Percentiles rank a stretch among this genome's conserved stretches.
Conservation (phyloP, 2,888 invertebrate genomes). For the Stegana nigrithorax region DNA sequence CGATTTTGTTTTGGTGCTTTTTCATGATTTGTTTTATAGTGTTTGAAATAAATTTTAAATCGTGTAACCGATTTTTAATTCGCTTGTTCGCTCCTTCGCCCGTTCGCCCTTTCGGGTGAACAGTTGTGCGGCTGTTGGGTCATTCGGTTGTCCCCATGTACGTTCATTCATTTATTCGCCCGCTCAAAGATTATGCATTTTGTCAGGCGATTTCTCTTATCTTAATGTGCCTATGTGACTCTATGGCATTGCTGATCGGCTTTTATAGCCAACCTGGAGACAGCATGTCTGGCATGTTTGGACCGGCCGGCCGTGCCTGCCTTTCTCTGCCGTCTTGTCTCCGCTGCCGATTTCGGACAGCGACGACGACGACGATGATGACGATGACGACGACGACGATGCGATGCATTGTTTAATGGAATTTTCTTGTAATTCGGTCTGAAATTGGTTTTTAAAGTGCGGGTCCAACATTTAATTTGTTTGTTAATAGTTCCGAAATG, state of each 20-base stretch:
- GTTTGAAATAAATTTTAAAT: constrained; percentile 53
- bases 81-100: no score
- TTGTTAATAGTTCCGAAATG: constrained; percentile 57
- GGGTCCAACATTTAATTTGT: constrained; percentile 61
- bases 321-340: no score
- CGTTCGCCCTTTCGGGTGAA: no score
- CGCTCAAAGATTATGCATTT: constrained; percentile 65
- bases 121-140: no score
- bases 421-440: constrained; percentile 58
- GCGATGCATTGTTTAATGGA: constrained; percentile 54
- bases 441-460: constrained; percentile 61
- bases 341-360: no score
- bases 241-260: constrained; percentile 18
- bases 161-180: no score
- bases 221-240: no score
- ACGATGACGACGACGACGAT: no score
- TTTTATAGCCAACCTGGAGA: constrained; percentile 36
- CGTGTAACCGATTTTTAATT: constrained; percentile 60
- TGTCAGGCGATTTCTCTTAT: constrained; percentile 64
- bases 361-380: no score
- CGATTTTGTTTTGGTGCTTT: constrained; percentile 47
- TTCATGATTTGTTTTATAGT: constrained; percentile 44
- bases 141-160: no score
- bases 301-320: constrained; percentile 3
- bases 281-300: constrained; percentile 43